These are phyloP conservation scores for Tiliacea aurago DNA, from an alignment of 2,888 invertebrate species.

Conservation along the genomic window DNA sequence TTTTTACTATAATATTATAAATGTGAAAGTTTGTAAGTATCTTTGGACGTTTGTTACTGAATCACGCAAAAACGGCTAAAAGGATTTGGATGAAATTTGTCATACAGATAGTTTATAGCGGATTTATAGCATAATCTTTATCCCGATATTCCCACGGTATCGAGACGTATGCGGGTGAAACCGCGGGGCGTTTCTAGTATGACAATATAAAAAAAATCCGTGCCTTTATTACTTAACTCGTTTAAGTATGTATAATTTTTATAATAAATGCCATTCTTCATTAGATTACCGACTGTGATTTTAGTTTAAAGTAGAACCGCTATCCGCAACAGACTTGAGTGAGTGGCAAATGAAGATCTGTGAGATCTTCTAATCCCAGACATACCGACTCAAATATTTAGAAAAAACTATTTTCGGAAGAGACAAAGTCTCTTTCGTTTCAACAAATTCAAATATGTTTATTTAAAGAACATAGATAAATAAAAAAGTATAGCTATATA, in stretches of 20 bases:
- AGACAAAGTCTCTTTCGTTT: neutral
- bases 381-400: slow-evolving; percentile 2
- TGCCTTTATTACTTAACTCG: neutral
- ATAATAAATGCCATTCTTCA: neutral
- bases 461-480: too few species aligned
- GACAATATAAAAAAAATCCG: too few species aligned
- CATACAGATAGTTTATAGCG: neutral
- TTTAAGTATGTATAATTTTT: neutral
- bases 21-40: too few species aligned
- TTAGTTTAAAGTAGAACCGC: neutral
- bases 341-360: neutral
- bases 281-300: neutral
- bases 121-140: too few species aligned
- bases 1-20: neutral
- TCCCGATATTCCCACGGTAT: too few species aligned
- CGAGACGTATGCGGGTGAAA: too few species aligned
- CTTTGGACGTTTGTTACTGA: neutral
- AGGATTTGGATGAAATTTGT: neutral
- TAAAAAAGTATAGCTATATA: too few species aligned
- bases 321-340: neutral
- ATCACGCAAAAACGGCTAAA: neutral
- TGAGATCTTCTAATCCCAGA: neutral
- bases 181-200: neutral
- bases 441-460: too few species aligned
- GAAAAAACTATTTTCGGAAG: too few species aligned